Evolutionary conservation across 2,797 vertebrate genomes (phyloP), one percentile per base, ranked within the genome.

Genomic region (Lagodon rhomboides): DNA sequence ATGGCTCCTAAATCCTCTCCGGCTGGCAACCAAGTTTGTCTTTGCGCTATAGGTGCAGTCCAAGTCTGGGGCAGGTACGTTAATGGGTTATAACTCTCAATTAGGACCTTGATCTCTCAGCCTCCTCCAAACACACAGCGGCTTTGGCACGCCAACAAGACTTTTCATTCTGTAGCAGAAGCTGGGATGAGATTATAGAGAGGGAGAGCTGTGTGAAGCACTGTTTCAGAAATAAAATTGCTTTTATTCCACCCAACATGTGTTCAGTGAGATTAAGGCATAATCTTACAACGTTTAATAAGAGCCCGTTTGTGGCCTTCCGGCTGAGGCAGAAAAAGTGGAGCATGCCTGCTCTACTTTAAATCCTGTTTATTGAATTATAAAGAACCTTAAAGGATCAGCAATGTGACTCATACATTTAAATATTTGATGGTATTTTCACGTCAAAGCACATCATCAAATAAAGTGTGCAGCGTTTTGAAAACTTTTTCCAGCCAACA

Each of bases 181-280:
- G 91, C 82, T 51, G 74, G 92, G 88, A 92, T 90, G 91, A 95
- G 95, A 95, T 96, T 96, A 96, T 80, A 68, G 90, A 73, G 75
- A 59, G 82, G 47, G 90, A 90, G 91, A 95, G 94, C 94, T 92
- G 83, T 77, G 89, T 79, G 89, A 94, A 95, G 95, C 91, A 93
- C 82, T 84, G 92, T 96, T 97, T 96, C 94, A 96, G 91, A 95
- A 97, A 95, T 95, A 96, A 97, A 97, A 97, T 97, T 96, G 96
- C 95, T 97, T 97, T 97, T 96, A 96, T 97, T 97, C 96, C 96
- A 94, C 92, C 95, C 96, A 95, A 96, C 96, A 96, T 97, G 96
- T 97, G 97, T 95, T 97, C 92, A 22, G 85, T 67, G 94, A 96
- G 97, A 97, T 97, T 97, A 97, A 96, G 93, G 94, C 92, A 80